Evolutionary conservation across 1,140 invertebrate species (phyloP), one percentile per base, ranked within the genome.

Genomic region (Uloborus diversus): DNA sequence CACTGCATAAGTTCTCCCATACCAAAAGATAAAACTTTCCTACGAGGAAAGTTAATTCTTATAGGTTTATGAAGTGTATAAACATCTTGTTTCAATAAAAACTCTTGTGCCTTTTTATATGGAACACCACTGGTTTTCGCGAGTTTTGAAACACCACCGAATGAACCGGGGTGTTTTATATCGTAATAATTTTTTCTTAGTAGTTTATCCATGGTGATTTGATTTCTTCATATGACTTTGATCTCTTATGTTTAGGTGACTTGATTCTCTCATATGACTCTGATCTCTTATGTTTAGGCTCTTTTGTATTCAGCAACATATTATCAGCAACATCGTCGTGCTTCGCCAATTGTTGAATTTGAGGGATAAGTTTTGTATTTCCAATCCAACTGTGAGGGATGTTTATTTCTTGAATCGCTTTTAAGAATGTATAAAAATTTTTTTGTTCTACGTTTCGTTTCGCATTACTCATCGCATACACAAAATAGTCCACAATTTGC

Each of bases 141-240:
- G 5, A 59, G n/a, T 59, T 27, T 59, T 30, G 4, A 4, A 28
- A 28, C 56, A 33, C 64, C 51, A 3, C 49, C 62, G 27, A 5
- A 69, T 7, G 64, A 37, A 7, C 30, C 62, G 3, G 47, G 4
- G 69, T n/a, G 47, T 35, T 28, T 23, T 42, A 61, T 1, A 42
- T 80, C 47, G 56, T 81, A 81, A 62, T 81, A 81, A 25, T 65
- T n/a, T 57, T 79, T 65, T n/a, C 20, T 20, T 51, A n/a, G n/a
- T n/a, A n/a, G n/a, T n/a, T n/a, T n/a, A n/a, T n/a, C n/a, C n/a
- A n/a, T n/a, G n/a, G n/a, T n/a, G n/a, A n/a, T n/a, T n/a, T n/a
- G n/a, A n/a, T n/a, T n/a, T n/a, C n/a, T n/a, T n/a, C n/a, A n/a
- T n/a, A n/a, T n/a, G n/a, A n/a, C n/a, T n/a, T n/a, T n/a, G n/a